phyloP scores from a whole-genome alignment of 2,113 vertebrate species.

The Lagopus muta region DNA sequence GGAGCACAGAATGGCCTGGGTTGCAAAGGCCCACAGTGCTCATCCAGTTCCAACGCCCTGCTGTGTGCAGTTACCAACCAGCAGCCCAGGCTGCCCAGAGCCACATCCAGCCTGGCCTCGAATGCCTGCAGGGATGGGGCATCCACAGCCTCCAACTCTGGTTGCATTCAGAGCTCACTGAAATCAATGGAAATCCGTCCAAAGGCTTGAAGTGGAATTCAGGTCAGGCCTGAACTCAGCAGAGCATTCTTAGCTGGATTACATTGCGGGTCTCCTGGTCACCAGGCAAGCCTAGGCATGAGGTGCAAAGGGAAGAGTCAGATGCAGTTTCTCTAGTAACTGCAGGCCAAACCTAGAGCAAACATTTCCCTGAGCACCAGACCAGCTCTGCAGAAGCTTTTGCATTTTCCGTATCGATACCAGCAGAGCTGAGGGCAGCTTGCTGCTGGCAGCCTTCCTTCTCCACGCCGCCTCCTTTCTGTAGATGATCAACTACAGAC shows the following conservation, averaged over 20 bases:
- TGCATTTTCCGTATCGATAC: not conserved
- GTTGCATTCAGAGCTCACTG: not conserved
- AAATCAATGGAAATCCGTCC: not conserved
- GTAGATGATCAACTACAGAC: not conserved
- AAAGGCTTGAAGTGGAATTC: not conserved
- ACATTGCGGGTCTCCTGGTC: conserved; percentile 72
- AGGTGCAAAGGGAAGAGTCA: conserved; percentile 37
- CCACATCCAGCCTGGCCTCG: too few species aligned
- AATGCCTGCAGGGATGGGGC: too few species aligned
- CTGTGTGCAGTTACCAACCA: too few species aligned
- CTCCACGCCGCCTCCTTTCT: not conserved
- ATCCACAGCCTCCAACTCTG: too few species aligned
- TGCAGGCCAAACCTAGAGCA: conserved; percentile 62
- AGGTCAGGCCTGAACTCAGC: conserved; percentile 25
- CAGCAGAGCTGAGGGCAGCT: not conserved
- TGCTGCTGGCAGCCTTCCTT: not conserved
- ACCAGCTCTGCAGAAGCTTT: not conserved
- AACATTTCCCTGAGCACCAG: conserved; percentile 23
- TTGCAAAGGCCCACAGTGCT: too few species aligned
- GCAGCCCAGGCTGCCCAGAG: too few species aligned
- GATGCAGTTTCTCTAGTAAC: conserved; percentile 85
- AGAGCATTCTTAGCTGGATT: conserved; percentile 79
- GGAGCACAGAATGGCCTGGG: too few species aligned
- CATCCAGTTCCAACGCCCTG: too few species aligned
- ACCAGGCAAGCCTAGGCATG: conserved; percentile 84